Percentiles rank a stretch among this genome's conserved stretches.
Conservation (phyloP, 1,140 invertebrate genomes). For the Ceratina japonica region DNA sequence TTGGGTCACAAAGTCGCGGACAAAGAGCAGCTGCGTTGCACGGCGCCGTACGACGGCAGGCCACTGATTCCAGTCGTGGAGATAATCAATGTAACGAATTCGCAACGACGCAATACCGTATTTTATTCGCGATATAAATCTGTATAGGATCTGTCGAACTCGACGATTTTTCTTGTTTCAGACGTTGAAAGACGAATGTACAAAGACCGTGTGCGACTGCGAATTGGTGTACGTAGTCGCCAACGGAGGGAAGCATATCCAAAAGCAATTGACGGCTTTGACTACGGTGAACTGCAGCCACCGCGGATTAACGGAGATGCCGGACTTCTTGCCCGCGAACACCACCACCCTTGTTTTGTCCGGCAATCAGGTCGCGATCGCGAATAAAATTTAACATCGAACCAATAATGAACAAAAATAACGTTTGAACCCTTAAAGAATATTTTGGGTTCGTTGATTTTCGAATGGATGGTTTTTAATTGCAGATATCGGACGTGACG, state of each 20-base stretch:
- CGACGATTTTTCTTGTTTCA: slow-evolving; percentile 34
- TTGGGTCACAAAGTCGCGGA: slow-evolving; percentile 77
- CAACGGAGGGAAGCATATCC: slow-evolving; percentile 68
- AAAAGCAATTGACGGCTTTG: slow-evolving; percentile 78
- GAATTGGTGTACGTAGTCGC: slow-evolving; percentile 77
- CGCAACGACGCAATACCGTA: not conserved
- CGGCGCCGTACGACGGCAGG: slow-evolving; percentile 77
- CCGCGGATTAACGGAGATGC: slow-evolving; percentile 78
- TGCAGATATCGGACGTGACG: slow-evolving; percentile 82
- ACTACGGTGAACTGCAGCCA: slow-evolving; percentile 81
- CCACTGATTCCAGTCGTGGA: slow-evolving; percentile 80
- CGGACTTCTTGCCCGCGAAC: slow-evolving; percentile 79
- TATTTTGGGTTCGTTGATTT: not conserved
- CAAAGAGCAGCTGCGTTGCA: slow-evolving; percentile 79
- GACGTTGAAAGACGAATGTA: slow-evolving; percentile 72
- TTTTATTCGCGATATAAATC: slow-evolving; percentile 18
- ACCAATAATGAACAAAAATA: no score
- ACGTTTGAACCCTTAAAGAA: no score
- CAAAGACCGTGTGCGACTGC: slow-evolving; percentile 72
- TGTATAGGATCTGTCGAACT: not conserved
- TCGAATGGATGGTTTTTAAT: not conserved
- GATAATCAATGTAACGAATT: slow-evolving; percentile 78
- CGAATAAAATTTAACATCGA: no score
- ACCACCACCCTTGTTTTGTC: slow-evolving; percentile 81
- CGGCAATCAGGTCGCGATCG: slow-evolving; percentile 79